phyloP scores from a whole-genome alignment of 2,113 vertebrate species.

The Parus major region DNA sequence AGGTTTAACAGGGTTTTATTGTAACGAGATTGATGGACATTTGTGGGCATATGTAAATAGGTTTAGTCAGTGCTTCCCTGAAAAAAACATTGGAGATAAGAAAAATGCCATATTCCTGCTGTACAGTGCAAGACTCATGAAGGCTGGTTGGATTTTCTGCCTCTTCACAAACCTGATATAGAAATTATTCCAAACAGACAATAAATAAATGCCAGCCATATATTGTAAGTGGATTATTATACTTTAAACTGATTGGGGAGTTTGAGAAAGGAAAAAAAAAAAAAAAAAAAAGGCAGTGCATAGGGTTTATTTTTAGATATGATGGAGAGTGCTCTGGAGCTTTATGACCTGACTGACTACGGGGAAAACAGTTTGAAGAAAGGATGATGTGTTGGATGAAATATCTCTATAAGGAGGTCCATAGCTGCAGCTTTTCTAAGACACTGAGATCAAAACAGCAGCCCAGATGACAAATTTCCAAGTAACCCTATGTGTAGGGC shows the following conservation, averaged over 20 bases:
- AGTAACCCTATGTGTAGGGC: not conserved
- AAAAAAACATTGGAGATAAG: conserved; percentile 59
- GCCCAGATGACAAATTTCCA: not conserved
- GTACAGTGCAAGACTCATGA: conserved; percentile 11
- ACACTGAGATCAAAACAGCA: not conserved
- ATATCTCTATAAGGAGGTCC: too few relatives aligned
- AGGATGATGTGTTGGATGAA: not conserved
- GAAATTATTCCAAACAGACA: conserved; percentile 48
- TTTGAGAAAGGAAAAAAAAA: not conserved
- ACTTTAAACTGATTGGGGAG: not conserved
- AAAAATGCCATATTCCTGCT: conserved; percentile 60
- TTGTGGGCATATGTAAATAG: conserved; percentile 53
- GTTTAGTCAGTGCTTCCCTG: conserved; percentile 34
- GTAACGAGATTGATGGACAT: conserved; percentile 63
- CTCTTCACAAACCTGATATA: conserved; percentile 44
- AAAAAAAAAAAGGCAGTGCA: not conserved
- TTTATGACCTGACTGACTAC: not conserved
- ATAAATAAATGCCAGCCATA: conserved; percentile 29
- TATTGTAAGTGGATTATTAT: conserved; percentile 3
- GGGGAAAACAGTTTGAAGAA: not conserved
- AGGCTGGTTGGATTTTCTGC: conserved; percentile 33
- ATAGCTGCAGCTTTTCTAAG: not conserved
- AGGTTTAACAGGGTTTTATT: conserved; percentile 42
- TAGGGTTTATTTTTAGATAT: not conserved
- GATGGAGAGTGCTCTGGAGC: not conserved